phyloP scores from a whole-genome alignment of 2,113 vertebrate species.

The Cheirogaleus medius region DNA sequence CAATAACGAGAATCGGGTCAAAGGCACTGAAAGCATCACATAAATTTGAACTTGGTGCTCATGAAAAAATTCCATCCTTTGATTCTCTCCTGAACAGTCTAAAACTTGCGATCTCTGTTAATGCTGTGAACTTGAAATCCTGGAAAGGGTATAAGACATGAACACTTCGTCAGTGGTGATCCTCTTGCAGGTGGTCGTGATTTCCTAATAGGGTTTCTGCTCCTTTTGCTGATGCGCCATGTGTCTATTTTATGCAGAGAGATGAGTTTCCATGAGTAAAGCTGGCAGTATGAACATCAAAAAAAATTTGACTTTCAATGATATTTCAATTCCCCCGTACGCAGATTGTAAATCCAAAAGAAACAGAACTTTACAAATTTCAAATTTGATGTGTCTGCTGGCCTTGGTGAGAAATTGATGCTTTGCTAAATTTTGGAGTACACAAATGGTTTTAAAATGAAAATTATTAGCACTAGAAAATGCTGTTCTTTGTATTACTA shows the following conservation, averaged over 20 bases:
- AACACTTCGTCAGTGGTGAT: background rate
- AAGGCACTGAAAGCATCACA: background rate
- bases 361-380: constrained; percentile 64
- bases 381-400: background rate
- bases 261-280: background rate
- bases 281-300: background rate
- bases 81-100: background rate
- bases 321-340: constrained; percentile 43
- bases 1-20: background rate
- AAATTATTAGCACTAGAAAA: constrained; percentile 65
- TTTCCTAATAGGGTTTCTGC: background rate
- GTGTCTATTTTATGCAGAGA: background rate
- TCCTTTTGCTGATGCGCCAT: background rate
- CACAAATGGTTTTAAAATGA: constrained; percentile 68
- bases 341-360: constrained; percentile 65
- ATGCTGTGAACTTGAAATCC: background rate
- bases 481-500: constrained; percentile 57
- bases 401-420: constrained; percentile 59
- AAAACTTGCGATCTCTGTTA: background rate
- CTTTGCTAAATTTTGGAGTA: constrained; percentile 65
- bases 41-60: background rate
- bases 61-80: background rate
- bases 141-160: background rate
- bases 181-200: background rate
- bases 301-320: constrained; percentile 47